Evolutionary conservation across 1,140 invertebrate genomes (phyloP), one percentile per base, ranked within the genome.

Genomic region (Agraylea sexmaculata): DNA sequence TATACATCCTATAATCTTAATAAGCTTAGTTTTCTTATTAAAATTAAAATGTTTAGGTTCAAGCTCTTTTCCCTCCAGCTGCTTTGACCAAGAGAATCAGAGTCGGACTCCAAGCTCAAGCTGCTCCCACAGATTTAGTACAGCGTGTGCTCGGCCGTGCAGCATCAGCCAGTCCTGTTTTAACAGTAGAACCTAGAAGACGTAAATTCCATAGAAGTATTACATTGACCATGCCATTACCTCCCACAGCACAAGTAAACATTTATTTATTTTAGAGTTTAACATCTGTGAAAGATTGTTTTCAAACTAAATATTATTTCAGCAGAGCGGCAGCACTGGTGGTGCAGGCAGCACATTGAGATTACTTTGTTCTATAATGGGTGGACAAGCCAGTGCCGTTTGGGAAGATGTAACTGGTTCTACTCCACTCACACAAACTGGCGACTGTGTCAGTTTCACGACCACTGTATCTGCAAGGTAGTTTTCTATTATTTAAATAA

Each of bases 351-450:
- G 39, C 27, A 89, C 85, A 15, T 66, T 93, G 15, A 70, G 89
- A 53, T 74, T 94, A 30, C 73, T 94, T 28, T 94, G 87, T 70
- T 93, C 88, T 53, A 94, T 97, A 55, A 92, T 65, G 92, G 90
- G 89, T 47, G 90, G 90, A 38, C 83, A 88, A 54, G 83, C 86
- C 44, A 81, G 89, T 55, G 91, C 93, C 23, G 86, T 93, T 51
- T 97, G 92, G 92, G 92, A 96, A 66, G 92, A 97, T 62, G 91
- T 96, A 20, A 97, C 92, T 17, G 90, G 89, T 25, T 90, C 87
- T 30, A 95, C 91, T 12, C 89, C 90, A 17, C 70, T 96, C 37
- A 90, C 88, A 2, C 86, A 96, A 62, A 86, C 92, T 42, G 92
- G 93, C 53, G 88, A 96, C 59, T 94, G 90, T 62, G 91, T 94